Evolutionary conservation across 2,888 invertebrate species (phyloP), one percentile per base, ranked within the genome.

Genomic region (Sthenelais limicola): DNA sequence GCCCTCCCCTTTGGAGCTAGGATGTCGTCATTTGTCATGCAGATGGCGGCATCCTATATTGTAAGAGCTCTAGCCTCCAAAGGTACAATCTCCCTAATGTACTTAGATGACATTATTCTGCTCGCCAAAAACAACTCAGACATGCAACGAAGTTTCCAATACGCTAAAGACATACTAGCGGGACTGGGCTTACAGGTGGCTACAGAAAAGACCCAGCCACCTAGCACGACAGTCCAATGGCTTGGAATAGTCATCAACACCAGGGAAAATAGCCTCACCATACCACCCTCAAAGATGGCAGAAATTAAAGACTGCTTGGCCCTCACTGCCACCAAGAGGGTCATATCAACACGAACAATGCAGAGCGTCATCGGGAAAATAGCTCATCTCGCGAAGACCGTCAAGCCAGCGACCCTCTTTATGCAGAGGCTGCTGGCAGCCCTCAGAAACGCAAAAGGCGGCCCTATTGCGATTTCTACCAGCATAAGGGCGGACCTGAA

Each of bases 71-170:
- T 49, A 7, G 5, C 9, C n/a, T 21, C 7, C 5, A 18, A 9
- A 24, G n/a, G n/a, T 4, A 49, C 24, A 9, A 4, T 18, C 5
- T 49, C 9, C 5, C 4, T 21, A 4, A 49, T 49, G 49, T 49
- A 49, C n/a, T 24, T 49, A 24, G 49, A 49, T 49, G 49, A 49
- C 24, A 21, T 49, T n/a, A 49, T 49, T 49, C 5, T 49, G 5
- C 5, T 49, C n/a, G 5, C 49, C 5, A n/a, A n/a, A n/a, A 49
- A 49, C 49, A 49, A 24, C 21, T 49, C 49, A 49, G 9, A 18
- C 4, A 24, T 24, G 21, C 49, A 9, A 5, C 5, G 9, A 5
- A 24, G n/a, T 24, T 18, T 9, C 49, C 9, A 5, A 5, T 7
- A 5, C 21, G 49, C 49, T 5, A 49, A 24, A 18, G 49, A 5